phyloP scores from a whole-genome alignment of 2,888 invertebrate species.

The Orgyia antiqua region DNA sequence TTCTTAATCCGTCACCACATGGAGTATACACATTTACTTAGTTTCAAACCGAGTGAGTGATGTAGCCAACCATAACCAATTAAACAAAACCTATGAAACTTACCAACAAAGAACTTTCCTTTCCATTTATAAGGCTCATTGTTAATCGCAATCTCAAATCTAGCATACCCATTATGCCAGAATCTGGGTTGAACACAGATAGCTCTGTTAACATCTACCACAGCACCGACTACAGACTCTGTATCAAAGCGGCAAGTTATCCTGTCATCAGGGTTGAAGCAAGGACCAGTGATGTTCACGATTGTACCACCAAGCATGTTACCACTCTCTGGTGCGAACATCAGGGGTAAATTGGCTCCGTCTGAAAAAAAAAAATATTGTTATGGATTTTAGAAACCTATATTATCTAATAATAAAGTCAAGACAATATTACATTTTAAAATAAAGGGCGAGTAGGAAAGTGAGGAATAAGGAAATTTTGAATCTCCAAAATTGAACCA shows the following conservation, averaged over 20 bases:
- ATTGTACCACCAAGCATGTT: slow-evolving; percentile 98
- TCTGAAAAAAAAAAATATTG: slow-evolving; percentile 77
- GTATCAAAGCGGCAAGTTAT: slow-evolving; percentile 92
- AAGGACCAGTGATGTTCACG: slow-evolving; percentile 97
- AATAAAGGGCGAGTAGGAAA: no score
- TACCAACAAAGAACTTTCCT: slow-evolving; percentile 94
- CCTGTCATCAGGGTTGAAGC: slow-evolving; percentile 86
- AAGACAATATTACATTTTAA: background rate
- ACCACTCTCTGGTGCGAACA: slow-evolving; percentile 96
- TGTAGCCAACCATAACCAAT: no score
- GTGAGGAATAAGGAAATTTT: no score
- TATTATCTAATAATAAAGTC: background rate
- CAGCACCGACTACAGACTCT: slow-evolving; percentile 86
- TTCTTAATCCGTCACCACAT: no score
- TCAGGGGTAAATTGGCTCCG: slow-evolving; percentile 87
- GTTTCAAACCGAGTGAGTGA: no score
- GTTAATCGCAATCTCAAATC: slow-evolving; percentile 90
- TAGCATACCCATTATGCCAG: slow-evolving; percentile 92
- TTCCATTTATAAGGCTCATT: slow-evolving; percentile 92
- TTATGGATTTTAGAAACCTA: background rate
- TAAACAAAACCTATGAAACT: no score
- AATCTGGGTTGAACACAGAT: slow-evolving; percentile 93
- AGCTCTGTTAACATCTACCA: slow-evolving; percentile 88
- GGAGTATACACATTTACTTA: no score
- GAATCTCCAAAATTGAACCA: no score